Conservation (phyloP, 2,113 vertebrate genomes). For the Crotalus viridis region DNA sequence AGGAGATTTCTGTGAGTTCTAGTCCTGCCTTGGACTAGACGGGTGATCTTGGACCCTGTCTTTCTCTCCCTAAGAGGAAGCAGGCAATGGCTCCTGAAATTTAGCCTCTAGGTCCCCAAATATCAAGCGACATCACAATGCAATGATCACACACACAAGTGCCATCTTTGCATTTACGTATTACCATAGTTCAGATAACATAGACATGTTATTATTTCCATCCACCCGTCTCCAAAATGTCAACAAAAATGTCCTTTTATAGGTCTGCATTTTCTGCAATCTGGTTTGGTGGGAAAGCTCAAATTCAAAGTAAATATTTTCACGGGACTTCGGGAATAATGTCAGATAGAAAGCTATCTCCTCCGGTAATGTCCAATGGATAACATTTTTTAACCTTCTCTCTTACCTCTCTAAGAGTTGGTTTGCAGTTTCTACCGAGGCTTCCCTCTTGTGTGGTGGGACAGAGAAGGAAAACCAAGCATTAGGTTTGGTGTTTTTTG, state of each 20-base stretch:
- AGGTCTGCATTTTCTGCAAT: neutral
- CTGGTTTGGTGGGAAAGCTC: neutral
- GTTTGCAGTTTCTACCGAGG: neutral
- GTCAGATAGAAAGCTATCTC: neutral
- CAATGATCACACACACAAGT: neutral
- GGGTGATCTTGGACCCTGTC: too few relatives aligned
- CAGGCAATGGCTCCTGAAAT: neutral
- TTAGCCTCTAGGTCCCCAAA: neutral
- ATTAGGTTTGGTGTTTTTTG: neutral
- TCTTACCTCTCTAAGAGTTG: neutral
- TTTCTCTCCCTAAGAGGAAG: too few relatives aligned
- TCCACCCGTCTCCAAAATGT: neutral
- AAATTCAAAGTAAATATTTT: neutral
- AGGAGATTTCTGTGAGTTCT: too few relatives aligned
- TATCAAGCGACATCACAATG: too few relatives aligned
- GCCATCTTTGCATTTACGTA: neutral
- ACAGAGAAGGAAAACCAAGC: neutral
- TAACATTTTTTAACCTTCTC: neutral
- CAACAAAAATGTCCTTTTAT: neutral
- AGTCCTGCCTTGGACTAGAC: too few relatives aligned
- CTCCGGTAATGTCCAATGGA: neutral
- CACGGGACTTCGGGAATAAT: neutral
- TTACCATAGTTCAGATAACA: neutral
- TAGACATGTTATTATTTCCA: neutral
- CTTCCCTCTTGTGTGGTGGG: neutral